These are phyloP conservation scores for Anagrus nilaparvatae DNA, from an alignment of 1,140 invertebrate genomes.

Conservation along the genomic window DNA sequence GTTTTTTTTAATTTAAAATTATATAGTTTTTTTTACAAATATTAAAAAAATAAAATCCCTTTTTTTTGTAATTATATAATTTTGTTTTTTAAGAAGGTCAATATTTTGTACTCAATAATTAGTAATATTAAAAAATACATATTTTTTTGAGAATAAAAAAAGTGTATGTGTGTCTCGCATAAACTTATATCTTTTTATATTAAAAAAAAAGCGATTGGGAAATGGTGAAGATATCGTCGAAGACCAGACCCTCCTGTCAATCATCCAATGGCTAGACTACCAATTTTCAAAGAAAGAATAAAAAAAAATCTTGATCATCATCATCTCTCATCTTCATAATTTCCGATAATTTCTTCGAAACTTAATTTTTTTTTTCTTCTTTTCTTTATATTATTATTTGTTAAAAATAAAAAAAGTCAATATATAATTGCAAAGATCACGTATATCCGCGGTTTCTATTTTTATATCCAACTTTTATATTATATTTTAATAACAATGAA, in stretches of 20 bases:
- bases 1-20: too few species aligned
- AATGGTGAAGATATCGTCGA: neutral
- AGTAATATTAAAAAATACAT: too few species aligned
- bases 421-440: conserved; percentile 43
- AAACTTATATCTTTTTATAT: too few species aligned
- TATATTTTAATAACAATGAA: conserved; percentile 14
- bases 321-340: conserved; percentile 35
- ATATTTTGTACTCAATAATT: neutral
- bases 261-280: conserved; percentile 42
- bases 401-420: conserved; percentile 41
- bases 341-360: conserved; percentile 40
- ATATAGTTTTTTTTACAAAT: too few species aligned
- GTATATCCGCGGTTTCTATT: conserved; percentile 39
- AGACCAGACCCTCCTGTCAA: conserved; percentile 32
- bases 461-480: conserved; percentile 21
- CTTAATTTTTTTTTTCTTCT: conserved; percentile 16
- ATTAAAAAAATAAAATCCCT: too few species aligned
- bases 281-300: conserved; percentile 43
- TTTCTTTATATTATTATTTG: conserved; percentile 10
- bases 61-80: too few species aligned
- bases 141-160: too few species aligned
- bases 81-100: too few species aligned
- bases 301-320: too few species aligned
- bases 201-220: conserved; percentile 7
- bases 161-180: too few species aligned